Conservation (phyloP, 2,888 invertebrate species). For the Halictus ligatus region DNA sequence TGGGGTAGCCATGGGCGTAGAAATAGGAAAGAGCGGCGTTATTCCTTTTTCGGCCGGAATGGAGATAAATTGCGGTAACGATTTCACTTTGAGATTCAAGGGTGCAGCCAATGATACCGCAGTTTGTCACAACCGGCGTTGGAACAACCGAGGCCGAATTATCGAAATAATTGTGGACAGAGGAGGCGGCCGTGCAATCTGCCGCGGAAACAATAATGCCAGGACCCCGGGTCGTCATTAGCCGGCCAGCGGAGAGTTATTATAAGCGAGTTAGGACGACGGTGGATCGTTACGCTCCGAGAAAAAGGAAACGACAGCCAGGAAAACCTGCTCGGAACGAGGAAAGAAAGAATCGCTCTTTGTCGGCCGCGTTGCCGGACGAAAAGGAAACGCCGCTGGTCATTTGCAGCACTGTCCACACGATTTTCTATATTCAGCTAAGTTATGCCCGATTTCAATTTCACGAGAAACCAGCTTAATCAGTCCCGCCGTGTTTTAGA, state of each 20-base stretch:
- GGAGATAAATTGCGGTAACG: background rate
- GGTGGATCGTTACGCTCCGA: conserved; percentile 60
- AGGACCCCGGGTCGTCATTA: conserved; percentile 76
- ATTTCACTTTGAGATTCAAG: conserved; percentile 40
- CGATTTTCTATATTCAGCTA: conserved; percentile 25
- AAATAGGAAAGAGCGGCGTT: conserved; percentile 1
- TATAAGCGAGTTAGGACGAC: conserved; percentile 79
- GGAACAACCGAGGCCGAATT: conserved; percentile 68
- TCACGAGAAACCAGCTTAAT: background rate
- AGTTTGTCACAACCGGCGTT: conserved; percentile 58
- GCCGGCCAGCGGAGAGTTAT: conserved; percentile 72
- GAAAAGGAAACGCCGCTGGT: conserved; percentile 34
- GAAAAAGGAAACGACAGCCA: conserved; percentile 52
- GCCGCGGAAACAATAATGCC: conserved; percentile 78
- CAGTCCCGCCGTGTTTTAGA: background rate
- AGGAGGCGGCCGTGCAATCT: conserved; percentile 69
- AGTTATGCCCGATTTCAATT: conserved; percentile 25
- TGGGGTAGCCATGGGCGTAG: background rate
- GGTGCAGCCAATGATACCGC: conserved; percentile 19
- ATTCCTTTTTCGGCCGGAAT: background rate
- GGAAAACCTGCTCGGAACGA: conserved; percentile 66
- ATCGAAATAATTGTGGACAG: conserved; percentile 77
- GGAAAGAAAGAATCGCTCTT: conserved; percentile 14
- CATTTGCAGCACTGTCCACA: background rate
- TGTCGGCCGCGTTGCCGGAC: conserved; percentile 10